Percentiles rank a stretch among this genome's conserved stretches.
These are phyloP conservation scores for Nasonia vitripennis DNA, from an alignment of 1,140 invertebrate genomes.

Conservation along the genomic window DNA sequence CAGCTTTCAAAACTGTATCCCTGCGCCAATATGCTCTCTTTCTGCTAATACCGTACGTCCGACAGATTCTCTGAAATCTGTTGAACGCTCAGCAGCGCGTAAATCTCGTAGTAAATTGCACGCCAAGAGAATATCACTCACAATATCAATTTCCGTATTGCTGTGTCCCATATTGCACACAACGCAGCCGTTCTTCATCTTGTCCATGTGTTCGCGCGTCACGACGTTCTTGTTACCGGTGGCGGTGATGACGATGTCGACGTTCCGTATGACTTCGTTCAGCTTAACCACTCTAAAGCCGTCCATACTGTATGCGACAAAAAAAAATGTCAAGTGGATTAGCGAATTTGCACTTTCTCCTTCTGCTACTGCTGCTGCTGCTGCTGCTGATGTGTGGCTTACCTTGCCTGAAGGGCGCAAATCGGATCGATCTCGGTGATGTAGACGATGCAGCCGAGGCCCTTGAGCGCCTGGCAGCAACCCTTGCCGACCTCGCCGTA, in stretches of 20 bases:
- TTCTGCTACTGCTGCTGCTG: neutral
- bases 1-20: too few relatives aligned
- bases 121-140: conserved; percentile 73
- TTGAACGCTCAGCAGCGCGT: too few relatives aligned
- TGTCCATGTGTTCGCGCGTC: conserved; percentile 95
- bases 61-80: too few relatives aligned
- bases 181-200: conserved; percentile 97
- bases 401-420: conserved; percentile 97
- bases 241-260: conserved; percentile 96
- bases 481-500: conserved; percentile 99
- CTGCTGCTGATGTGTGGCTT: conserved; percentile 52
- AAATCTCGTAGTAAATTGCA: too few relatives aligned
- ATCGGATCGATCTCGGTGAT: conserved; percentile 99
- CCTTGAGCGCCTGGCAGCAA: conserved; percentile 95
- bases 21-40: too few relatives aligned
- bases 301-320: conserved; percentile 87
- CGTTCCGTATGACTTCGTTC: conserved; percentile 94
- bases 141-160: conserved; percentile 98
- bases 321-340: conserved; percentile 5
- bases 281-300: conserved; percentile 96
- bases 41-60: too few relatives aligned
- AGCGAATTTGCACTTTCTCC: neutral
- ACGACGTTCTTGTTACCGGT: conserved; percentile 98
- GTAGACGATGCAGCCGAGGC: conserved; percentile 94
- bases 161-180: conserved; percentile 99